Evolutionary conservation across 2,113 vertebrate genomes (phyloP).

Genomic region (Aptenodytes forsteri): DNA sequence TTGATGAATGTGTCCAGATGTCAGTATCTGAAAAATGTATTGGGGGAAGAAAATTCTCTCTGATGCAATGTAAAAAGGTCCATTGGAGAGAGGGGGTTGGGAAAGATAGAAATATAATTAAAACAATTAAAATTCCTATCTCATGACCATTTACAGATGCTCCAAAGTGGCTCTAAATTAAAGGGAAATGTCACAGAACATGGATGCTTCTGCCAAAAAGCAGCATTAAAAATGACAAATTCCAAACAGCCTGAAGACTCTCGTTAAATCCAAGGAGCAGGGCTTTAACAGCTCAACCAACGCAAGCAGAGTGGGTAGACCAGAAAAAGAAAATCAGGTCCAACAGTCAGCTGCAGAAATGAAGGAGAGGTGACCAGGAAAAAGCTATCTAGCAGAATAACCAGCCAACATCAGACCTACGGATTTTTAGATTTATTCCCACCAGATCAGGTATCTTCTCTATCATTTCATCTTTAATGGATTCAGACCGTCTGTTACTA

Average conservation of each 20-base stretch:
- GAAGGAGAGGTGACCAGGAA: not conserved
- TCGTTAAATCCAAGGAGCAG: conserved; percentile 12
- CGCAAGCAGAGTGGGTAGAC: not conserved
- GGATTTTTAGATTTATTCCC: conserved; percentile 17
- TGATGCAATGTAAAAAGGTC: conserved; percentile 1
- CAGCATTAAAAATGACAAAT: conserved; percentile 67
- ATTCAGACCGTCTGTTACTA: not conserved
- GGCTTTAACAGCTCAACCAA: conserved; percentile 23
- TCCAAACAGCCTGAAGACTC: conserved; percentile 54
- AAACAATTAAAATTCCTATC: conserved; percentile 69
- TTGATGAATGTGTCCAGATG: conserved; percentile 66
- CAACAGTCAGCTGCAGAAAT: not conserved
- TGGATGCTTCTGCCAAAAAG: conserved; percentile 54
- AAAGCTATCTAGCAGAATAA: not conserved
- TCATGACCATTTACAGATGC: conserved; percentile 64
- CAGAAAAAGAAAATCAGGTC: not conserved
- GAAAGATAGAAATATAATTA: conserved; percentile 51
- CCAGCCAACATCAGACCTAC: not conserved
- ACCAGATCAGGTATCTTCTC: not conserved
- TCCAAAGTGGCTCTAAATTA: conserved; percentile 63
- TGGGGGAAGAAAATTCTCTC: conserved; percentile 18
- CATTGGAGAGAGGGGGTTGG: not conserved
- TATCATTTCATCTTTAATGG: not conserved
- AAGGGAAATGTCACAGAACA: conserved; percentile 65
- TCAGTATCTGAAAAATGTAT: conserved; percentile 49